Percentiles rank a stretch among this genome's conserved stretches.
Evolutionary conservation across 1,140 invertebrate species (phyloP).

Genomic region (Periplaneta americana): DNA sequence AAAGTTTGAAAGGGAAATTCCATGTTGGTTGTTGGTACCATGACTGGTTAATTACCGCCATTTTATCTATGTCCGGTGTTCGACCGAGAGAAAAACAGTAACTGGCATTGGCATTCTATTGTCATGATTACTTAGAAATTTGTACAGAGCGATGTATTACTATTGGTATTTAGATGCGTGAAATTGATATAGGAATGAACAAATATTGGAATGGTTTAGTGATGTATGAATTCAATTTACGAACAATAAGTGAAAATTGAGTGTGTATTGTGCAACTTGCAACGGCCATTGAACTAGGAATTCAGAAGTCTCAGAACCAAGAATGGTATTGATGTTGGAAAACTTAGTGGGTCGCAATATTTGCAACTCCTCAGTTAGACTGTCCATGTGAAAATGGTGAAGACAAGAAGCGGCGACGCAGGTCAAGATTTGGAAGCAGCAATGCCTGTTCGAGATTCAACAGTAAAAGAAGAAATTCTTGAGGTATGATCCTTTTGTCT

Average conservation of each 20-base stretch:
- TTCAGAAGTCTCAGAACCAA: neutral
- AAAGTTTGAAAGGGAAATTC: neutral
- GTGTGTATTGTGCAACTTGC: neutral
- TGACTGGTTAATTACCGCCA: conserved; percentile 1
- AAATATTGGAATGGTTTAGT: neutral
- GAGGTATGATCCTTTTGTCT: neutral
- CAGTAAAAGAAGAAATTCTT: conserved; percentile 1
- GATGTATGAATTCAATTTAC: neutral
- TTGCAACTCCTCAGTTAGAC: neutral
- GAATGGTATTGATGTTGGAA: conserved; percentile 10
- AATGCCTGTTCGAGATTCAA: conserved; percentile 16
- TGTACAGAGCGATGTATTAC: neutral
- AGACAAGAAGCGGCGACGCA: conserved; percentile 17
- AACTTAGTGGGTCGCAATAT: neutral
- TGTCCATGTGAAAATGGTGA: conserved; percentile 17
- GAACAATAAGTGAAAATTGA: neutral
- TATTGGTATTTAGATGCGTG: neutral
- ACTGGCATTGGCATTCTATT: neutral
- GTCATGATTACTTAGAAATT: neutral
- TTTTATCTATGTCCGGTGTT: neutral
- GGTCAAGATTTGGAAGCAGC: conserved; percentile 14
- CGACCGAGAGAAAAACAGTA: neutral
- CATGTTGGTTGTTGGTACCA: neutral
- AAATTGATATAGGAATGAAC: neutral
- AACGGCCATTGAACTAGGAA: conserved; percentile 16